Evolutionary conservation across 1,140 invertebrate species (phyloP).

Genomic region (Heliconius eleuchia): DNA sequence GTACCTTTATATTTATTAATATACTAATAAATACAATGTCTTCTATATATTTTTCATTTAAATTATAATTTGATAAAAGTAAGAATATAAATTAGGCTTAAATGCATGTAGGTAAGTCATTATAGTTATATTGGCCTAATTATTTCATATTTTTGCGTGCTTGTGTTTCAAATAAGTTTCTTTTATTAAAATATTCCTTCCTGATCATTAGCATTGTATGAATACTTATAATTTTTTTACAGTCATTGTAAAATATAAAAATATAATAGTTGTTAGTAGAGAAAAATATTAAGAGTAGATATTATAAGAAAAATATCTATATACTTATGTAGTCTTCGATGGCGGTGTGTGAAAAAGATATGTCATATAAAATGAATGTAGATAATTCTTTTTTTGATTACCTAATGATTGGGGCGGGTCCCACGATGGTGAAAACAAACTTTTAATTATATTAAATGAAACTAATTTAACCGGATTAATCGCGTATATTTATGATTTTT

Average conservation of each 20-base stretch:
- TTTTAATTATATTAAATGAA: no score
- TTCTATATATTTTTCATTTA: no score
- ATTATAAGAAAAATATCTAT: no score
- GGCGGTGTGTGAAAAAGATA: not conserved
- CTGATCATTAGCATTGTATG: not conserved
- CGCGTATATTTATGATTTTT: no score
- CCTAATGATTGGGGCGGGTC: constrained; percentile 25
- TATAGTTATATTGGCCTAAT: not conserved
- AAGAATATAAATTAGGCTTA: no score
- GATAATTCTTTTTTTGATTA: not conserved
- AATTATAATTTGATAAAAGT: no score
- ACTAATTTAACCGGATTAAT: no score
- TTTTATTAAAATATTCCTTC: not conserved
- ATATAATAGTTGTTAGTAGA: not conserved
- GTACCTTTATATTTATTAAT: not conserved
- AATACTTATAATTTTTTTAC: not conserved
- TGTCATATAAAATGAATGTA: not conserved
- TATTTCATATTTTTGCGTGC: not conserved
- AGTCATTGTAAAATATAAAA: not conserved
- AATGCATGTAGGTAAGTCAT: no score
- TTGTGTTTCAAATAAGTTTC: not conserved
- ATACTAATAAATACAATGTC: no score
- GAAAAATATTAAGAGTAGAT: no score
- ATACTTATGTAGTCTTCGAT: not conserved
- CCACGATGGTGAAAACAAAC: not conserved